These are phyloP conservation scores for Drosophila gaucha DNA, from an alignment of 2,888 invertebrate genomes.

Conservation along the genomic window DNA sequence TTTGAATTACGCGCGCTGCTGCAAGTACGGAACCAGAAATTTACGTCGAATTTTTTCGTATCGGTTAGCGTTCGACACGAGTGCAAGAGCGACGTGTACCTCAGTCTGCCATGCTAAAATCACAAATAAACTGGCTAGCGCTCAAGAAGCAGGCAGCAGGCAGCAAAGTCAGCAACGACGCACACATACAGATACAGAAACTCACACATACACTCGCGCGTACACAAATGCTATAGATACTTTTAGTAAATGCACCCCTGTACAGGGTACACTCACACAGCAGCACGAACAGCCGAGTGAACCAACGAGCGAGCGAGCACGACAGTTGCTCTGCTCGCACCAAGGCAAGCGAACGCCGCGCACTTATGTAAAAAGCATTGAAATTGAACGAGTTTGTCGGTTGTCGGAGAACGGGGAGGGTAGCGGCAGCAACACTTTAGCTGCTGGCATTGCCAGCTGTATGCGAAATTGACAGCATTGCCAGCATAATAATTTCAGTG, in stretches of 20 bases:
- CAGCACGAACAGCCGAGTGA: conserved; percentile 14
- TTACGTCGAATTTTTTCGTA: conserved; percentile 72
- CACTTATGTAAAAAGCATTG: conserved; percentile 77
- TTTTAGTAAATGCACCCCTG: conserved; percentile 75
- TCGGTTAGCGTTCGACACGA: conserved; percentile 72
- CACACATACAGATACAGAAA: conserved; percentile 25
- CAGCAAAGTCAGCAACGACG: conserved; percentile 46
- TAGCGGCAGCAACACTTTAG: conserved; percentile 39
- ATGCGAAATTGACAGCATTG: conserved; percentile 49
- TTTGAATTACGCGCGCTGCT: conserved; percentile 76
- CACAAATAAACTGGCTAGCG: conserved; percentile 82
- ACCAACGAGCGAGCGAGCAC: conserved; percentile 1
- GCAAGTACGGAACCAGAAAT: conserved; percentile 52
- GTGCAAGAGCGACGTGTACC: conserved; percentile 74
- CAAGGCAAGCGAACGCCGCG: conserved; percentile 51
- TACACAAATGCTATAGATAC: conserved; percentile 23
- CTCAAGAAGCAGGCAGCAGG: conserved; percentile 79
- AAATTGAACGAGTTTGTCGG: conserved; percentile 76
- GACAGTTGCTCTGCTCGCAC: conserved; percentile 31
- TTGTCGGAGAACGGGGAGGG: conserved; percentile 29
- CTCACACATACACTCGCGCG: conserved; percentile 19
- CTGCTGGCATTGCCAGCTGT: conserved; percentile 57
- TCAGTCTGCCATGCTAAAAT: conserved; percentile 83
- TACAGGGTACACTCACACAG: conserved; percentile 50
- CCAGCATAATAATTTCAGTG: conserved; percentile 56